Evolutionary conservation across 2,888 invertebrate genomes (phyloP).

Genomic region (Tanaodytes sp.): DNA sequence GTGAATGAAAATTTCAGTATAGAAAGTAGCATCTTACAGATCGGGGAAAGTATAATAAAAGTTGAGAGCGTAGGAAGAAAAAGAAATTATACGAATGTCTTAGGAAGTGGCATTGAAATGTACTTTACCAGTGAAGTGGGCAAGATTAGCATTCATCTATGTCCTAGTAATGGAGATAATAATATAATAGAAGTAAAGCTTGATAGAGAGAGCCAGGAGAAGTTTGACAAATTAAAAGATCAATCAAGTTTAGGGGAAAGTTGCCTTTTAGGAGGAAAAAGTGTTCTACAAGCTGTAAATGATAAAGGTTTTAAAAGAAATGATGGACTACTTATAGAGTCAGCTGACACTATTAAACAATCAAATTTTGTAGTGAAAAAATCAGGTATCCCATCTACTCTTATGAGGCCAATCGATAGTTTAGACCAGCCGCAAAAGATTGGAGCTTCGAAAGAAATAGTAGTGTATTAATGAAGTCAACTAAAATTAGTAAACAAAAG

Average conservation of each 20-base stretch:
- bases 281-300: conserved; percentile 7
- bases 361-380: conserved; percentile 3
- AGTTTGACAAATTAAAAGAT: conserved; percentile 24
- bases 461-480: not conserved
- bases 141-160: conserved; percentile 26
- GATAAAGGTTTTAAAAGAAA: conserved; percentile 9
- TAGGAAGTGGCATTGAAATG: conserved; percentile 20
- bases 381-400: conserved; percentile 4
- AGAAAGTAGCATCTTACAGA: conserved; percentile 12
- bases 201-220: conserved; percentile 15
- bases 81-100: conserved; percentile 20
- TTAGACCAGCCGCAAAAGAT: conserved; percentile 5
- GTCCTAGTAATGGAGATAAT: conserved; percentile 21
- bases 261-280: conserved; percentile 22
- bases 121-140: conserved; percentile 25
- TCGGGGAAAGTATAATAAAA: conserved; percentile 26
- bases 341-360: conserved; percentile 5
- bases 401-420: conserved; percentile 4
- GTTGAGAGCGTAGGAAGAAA: conserved; percentile 20
- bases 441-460: not conserved
- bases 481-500: not conserved
- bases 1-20: conserved; percentile 9
- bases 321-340: not conserved
- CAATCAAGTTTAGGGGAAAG: conserved; percentile 20
- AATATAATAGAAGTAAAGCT: conserved; percentile 24